phyloP scores from a whole-genome alignment of 2,797 vertebrate genomes.

The Macrochelys suwanniensis region DNA sequence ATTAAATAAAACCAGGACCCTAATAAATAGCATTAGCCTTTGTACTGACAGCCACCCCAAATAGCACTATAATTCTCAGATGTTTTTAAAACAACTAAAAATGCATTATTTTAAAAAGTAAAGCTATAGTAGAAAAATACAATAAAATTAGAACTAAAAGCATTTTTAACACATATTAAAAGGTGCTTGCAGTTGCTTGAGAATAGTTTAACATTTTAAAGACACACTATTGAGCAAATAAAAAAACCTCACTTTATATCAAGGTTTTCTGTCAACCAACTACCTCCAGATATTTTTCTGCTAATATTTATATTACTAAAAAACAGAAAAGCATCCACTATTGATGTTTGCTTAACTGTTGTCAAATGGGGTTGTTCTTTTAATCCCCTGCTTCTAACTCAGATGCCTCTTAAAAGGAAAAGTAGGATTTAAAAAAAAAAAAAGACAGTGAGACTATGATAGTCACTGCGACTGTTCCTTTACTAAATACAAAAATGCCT shows the following conservation, averaged over 20 bases:
- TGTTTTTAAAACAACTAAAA: slow-evolving; percentile 75
- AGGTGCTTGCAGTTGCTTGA: slow-evolving; percentile 51
- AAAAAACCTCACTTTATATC: background rate
- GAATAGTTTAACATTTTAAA: slow-evolving; percentile 40
- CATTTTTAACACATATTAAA: slow-evolving; percentile 58
- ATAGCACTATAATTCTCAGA: slow-evolving; percentile 81
- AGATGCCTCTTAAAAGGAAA: background rate
- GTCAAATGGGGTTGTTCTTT: slow-evolving; percentile 50
- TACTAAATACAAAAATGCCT: slow-evolving; percentile 18
- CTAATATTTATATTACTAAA: slow-evolving; percentile 39
- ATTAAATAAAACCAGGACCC: slow-evolving; percentile 89
- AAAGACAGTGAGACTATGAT: background rate
- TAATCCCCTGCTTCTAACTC: slow-evolving; percentile 58
- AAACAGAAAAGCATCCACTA: slow-evolving; percentile 13
- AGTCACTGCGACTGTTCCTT: background rate
- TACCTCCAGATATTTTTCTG: slow-evolving; percentile 40
- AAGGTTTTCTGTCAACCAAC: slow-evolving; percentile 24
- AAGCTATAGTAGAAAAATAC: slow-evolving; percentile 66
- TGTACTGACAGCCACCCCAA: slow-evolving; percentile 85
- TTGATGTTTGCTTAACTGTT: slow-evolving; percentile 3
- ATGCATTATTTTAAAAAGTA: slow-evolving; percentile 72
- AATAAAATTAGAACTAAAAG: slow-evolving; percentile 74
- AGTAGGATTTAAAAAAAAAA: background rate
- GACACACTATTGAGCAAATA: slow-evolving; percentile 18
- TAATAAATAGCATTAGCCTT: slow-evolving; percentile 88